These are phyloP conservation scores for Bufo bufo DNA, from an alignment of 2,113 vertebrate genomes.

Conservation along the genomic window DNA sequence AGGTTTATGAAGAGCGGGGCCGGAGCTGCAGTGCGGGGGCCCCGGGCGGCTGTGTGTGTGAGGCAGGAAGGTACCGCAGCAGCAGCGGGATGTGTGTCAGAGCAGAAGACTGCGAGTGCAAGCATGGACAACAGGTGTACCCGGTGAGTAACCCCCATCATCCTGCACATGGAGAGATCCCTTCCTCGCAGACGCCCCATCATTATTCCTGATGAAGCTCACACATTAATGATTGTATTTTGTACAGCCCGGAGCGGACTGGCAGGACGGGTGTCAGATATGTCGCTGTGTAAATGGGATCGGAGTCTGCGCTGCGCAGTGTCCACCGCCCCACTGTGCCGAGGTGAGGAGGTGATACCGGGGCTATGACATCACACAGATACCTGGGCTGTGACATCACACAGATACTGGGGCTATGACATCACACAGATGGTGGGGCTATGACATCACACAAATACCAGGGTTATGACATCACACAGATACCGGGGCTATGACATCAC, in stretches of 20 bases:
- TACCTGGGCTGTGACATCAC: background rate
- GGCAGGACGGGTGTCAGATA: constrained; percentile 69
- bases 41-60: constrained; percentile 75
- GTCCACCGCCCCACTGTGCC: constrained; percentile 66
- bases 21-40: constrained; percentile 66
- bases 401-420: background rate
- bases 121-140: constrained; percentile 64
- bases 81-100: constrained; percentile 74
- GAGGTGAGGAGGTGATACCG: constrained; percentile 64
- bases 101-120: constrained; percentile 79
- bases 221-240: background rate
- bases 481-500: background rate
- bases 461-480: background rate
- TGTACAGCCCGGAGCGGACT: constrained; percentile 69
- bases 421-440: background rate
- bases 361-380: background rate
- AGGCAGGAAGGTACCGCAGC: constrained; percentile 75
- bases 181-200: too few relatives aligned
- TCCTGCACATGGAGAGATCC: background rate
- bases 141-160: constrained; percentile 67
- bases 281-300: constrained; percentile 71
- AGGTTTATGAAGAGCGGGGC: constrained; percentile 66
- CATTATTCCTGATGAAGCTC: background rate
- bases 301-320: constrained; percentile 65
- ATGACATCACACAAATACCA: background rate